These are phyloP conservation scores for Drosophila auraria DNA, from an alignment of 1,140 invertebrate genomes.

Conservation along the genomic window DNA sequence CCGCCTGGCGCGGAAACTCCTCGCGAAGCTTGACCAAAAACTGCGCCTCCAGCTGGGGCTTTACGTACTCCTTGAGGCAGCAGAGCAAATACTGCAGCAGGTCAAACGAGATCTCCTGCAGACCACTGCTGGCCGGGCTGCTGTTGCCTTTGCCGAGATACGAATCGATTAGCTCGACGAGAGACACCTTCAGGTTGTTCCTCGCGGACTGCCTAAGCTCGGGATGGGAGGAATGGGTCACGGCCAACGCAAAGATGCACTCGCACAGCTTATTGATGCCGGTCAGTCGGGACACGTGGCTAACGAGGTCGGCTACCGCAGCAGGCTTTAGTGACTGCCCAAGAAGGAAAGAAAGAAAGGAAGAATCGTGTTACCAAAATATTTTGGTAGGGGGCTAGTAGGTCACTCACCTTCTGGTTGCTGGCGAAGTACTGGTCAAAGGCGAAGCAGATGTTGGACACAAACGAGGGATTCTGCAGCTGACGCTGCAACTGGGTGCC, in stretches of 20 bases:
- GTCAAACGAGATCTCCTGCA: slow-evolving; percentile 95
- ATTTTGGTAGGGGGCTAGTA: neutral
- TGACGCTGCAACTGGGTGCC: slow-evolving; percentile 90
- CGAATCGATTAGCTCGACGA: slow-evolving; percentile 93
- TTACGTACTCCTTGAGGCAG: slow-evolving; percentile 85
- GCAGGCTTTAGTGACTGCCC: slow-evolving; percentile 51
- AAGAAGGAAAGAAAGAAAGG: neutral
- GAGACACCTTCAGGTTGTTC: slow-evolving; percentile 92
- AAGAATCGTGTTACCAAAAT: neutral
- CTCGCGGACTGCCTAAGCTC: slow-evolving; percentile 91
- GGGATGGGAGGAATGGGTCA: slow-evolving; percentile 91
- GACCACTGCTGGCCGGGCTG: slow-evolving; percentile 90
- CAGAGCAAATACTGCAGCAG: slow-evolving; percentile 93
- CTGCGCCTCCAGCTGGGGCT: slow-evolving; percentile 90
- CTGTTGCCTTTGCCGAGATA: slow-evolving; percentile 90
- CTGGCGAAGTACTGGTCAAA: slow-evolving; percentile 89
- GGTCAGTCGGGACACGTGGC: slow-evolving; percentile 92
- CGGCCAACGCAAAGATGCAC: slow-evolving; percentile 93
- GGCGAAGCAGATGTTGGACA: slow-evolving; percentile 92
- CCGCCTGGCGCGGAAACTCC: slow-evolving; percentile 94
- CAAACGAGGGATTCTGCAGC: slow-evolving; percentile 90
- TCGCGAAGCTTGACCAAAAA: slow-evolving; percentile 92
- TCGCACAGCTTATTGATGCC: slow-evolving; percentile 94
- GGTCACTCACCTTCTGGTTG: slow-evolving; percentile 86
- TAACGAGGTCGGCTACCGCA: slow-evolving; percentile 90